Base-by-base conservation (phyloP, 2,888 invertebrate genomes). In the Drosophila demipolita region DNA sequence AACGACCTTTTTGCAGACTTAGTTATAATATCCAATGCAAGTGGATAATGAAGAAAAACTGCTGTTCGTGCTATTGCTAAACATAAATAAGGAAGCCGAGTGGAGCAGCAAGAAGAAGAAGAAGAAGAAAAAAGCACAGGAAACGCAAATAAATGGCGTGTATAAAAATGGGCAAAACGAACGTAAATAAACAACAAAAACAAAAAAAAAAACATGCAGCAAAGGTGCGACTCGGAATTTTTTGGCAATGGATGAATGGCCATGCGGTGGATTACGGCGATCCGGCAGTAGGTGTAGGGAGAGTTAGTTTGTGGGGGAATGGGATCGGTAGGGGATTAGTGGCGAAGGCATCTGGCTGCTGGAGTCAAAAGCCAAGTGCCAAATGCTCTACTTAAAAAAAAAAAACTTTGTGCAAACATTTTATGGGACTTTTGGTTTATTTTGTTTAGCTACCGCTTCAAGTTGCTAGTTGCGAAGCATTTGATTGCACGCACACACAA, bases 351-450 rank as follows among this genome's bases (percentile, higher is more conserved):
- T 7, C 26, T 23, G 45, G 7, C 15, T 45, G 20, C 54, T 54
- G 63, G 32, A 15, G 64, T 64, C 54, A 70, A 75, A 78, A 70
- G 68, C 54, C 71, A 81, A 74, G 67, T 68, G 76, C 61, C 77
- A 81, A 77, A 75, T 73, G 64, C 58, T 67, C 53, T 58, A 69
- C 23, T 62, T 26, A 67, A 42, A 29, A 29, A 29, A 29, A 4
- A 29, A 42, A 82, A 89, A 82, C 73, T 75, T 73, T 70, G 82
- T 82, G 85, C 87, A 89, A 85, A 87, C 85, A 89, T 85, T 85
- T 85, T 87, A 85, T 84, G 87, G 85, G 87, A 85, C 89, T 89
- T 89, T 89, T 75, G 82, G 82, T 82, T 87, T 80, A 87, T 85
- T 89, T 82, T 78, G 70, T 73, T 83, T 68, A 69, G 67, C 72